phyloP scores from a whole-genome alignment of 2,888 invertebrate genomes.

The Cataglyphis cursor region DNA sequence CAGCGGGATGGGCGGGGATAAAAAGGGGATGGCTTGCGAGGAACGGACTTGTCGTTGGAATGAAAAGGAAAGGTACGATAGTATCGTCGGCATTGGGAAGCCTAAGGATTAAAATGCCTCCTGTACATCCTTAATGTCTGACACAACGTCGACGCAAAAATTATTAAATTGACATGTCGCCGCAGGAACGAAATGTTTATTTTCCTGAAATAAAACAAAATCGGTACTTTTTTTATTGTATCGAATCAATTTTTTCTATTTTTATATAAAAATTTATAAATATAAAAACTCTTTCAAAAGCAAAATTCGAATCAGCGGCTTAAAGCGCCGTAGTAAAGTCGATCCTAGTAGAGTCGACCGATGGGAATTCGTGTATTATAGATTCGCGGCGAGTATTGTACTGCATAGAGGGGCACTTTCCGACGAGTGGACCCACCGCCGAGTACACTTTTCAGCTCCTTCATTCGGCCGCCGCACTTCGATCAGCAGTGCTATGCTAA shows the following conservation, averaged over 20 bases:
- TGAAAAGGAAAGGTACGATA: constrained; percentile 32
- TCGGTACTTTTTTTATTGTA: background rate
- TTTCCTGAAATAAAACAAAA: background rate
- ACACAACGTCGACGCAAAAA: background rate
- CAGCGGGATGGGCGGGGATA: constrained; percentile 48
- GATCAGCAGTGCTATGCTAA: constrained; percentile 77
- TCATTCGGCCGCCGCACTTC: constrained; percentile 64
- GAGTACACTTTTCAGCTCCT: constrained; percentile 69
- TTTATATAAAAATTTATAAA: background rate
- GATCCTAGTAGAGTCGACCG: constrained; percentile 46
- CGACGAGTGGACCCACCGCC: constrained; percentile 69
- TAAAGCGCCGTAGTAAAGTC: background rate
- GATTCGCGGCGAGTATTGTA: constrained; percentile 34
- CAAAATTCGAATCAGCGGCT: background rate
- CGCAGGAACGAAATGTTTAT: background rate
- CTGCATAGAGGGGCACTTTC: constrained; percentile 60
- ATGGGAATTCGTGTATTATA: constrained; percentile 63
- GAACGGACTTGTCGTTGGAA: constrained; percentile 48
- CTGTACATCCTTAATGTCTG: background rate
- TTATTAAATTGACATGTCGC: background rate
- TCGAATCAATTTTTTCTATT: background rate
- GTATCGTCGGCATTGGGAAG: background rate
- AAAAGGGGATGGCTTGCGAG: constrained; percentile 56
- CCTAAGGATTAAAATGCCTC: background rate
- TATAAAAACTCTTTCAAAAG: background rate